Conservation (phyloP, 2,888 invertebrate species). For the Agrilus mali region DNA sequence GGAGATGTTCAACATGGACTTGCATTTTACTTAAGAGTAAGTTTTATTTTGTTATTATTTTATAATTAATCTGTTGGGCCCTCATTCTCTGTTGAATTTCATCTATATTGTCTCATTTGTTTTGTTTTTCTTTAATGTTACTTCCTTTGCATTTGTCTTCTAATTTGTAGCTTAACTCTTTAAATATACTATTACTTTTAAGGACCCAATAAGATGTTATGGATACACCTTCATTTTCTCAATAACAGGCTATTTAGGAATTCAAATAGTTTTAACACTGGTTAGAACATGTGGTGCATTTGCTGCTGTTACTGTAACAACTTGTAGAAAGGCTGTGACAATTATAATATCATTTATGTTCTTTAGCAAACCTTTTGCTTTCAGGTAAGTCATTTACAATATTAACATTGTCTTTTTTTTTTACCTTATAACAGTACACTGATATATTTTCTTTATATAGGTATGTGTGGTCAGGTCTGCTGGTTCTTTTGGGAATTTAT, state of each 20-base stretch:
- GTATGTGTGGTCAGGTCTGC: conserved; percentile 79
- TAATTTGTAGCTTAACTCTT: not conserved
- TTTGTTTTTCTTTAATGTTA: too few relatives aligned
- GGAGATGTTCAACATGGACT: conserved; percentile 67
- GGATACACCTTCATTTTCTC: conserved; percentile 79
- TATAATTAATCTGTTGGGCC: too few relatives aligned
- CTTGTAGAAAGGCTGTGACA: conserved; percentile 81
- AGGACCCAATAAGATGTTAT: conserved; percentile 66
- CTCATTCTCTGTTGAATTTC: too few relatives aligned
- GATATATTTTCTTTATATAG: conserved; percentile 31
- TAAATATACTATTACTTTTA: conserved; percentile 22
- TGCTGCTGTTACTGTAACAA: conserved; percentile 86
- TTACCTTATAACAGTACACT: not conserved
- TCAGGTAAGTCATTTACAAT: conserved; percentile 79
- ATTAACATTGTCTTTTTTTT: not conserved
- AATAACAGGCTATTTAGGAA: conserved; percentile 80
- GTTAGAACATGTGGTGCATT: conserved; percentile 86
- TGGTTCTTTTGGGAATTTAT: conserved; percentile 85
- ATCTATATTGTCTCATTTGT: too few relatives aligned
- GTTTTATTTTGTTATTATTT: too few relatives aligned
- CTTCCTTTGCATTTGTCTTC: not conserved
- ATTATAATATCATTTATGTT: conserved; percentile 86
- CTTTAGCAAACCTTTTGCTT: conserved; percentile 74
- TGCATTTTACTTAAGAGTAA: conserved; percentile 63
- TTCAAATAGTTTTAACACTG: conserved; percentile 83